Base-by-base conservation (phyloP, 1,140 invertebrate genomes). In the Pachyrhynchus sulphureomaculatus region DNA sequence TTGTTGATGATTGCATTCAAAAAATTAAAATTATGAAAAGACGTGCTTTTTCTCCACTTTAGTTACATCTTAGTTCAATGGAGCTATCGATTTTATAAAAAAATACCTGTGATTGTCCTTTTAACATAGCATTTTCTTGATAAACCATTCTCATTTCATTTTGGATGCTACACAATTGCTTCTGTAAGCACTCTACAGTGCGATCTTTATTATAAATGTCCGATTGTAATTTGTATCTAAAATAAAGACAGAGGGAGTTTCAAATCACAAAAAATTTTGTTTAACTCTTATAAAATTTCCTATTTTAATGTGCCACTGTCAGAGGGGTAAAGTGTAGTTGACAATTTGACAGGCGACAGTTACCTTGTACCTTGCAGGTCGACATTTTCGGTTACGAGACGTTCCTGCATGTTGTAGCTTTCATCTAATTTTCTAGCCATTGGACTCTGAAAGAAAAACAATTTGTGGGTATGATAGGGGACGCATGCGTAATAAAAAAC, bases 401-500 rank as follows among this genome's bases (percentile, higher is more conserved):
- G 83, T 66, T 86, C 84, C 62, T 85, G 83, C 79, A 84, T 81
- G 34, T 80, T 80, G 67, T 84, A 81, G 52, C 82, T 82, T 55
- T 85, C 81, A 29, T 71, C 81, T 45, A 84, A 70, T 62, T 81
- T 81, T 58, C 80, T 77, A 0, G 80, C 71, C 39, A 73, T 68
- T 9, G 48, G 29, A 32, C 32, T 44, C 48, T 62, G 10, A 47
- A 62, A 56, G n/a, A n/a, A n/a, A n/a, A n/a, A n/a, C n/a, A n/a
- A n/a, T n/a, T n/a, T n/a, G n/a, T n/a, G n/a, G n/a, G n/a, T n/a
- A n/a, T n/a, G n/a, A n/a, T n/a, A n/a, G n/a, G n/a, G n/a, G n/a
- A n/a, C n/a, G n/a, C n/a, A n/a, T n/a, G n/a, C n/a, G n/a, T n/a
- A n/a, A n/a, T n/a, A n/a, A n/a, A n/a, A n/a, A n/a, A n/a, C n/a